Evolutionary conservation across 2,888 invertebrate genomes (phyloP).

Genomic region (Argyresthia albistria): DNA sequence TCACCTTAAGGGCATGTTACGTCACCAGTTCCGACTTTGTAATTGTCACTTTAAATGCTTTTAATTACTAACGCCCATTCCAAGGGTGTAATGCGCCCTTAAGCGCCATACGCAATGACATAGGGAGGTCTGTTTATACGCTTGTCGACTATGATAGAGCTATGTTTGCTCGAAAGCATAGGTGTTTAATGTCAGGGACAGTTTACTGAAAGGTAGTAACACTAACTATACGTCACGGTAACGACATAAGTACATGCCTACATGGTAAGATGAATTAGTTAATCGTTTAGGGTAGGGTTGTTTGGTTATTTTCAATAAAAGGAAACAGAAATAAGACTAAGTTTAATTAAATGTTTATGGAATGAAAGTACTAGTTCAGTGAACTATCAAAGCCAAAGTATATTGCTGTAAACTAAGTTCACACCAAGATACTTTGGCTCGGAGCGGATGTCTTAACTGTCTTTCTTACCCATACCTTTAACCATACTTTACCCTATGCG

Average conservation of each 20-base stretch:
- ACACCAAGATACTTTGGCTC: too few relatives aligned
- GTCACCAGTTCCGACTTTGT: constrained; percentile 18
- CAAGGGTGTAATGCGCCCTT: constrained; percentile 59
- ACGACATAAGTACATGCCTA: background rate
- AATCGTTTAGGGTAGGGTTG: background rate
- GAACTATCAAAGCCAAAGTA: too few relatives aligned
- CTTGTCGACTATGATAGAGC: constrained; percentile 54
- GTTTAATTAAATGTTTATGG: too few relatives aligned
- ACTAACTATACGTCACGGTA: constrained; percentile 6
- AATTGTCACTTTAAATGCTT: constrained; percentile 62
- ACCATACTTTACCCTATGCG: too few relatives aligned
- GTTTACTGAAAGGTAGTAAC: constrained; percentile 10
- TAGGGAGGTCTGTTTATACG: constrained; percentile 33
- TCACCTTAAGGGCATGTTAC: constrained; percentile 9
- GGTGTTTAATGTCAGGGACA: constrained; percentile 8
- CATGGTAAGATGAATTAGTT: constrained; percentile 3
- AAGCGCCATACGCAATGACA: constrained; percentile 32
- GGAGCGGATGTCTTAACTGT: too few relatives aligned
- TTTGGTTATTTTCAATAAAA: too few relatives aligned
- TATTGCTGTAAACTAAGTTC: too few relatives aligned
- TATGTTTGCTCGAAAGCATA: constrained; percentile 20
- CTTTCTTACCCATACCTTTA: too few relatives aligned
- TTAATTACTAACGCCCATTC: constrained; percentile 63
- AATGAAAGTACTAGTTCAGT: too few relatives aligned
- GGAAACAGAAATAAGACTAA: too few relatives aligned